Evolutionary conservation across 2,888 invertebrate species (phyloP), one percentile per base, ranked within the genome.

Genomic region (Lissocephala sabroskyi): DNA sequence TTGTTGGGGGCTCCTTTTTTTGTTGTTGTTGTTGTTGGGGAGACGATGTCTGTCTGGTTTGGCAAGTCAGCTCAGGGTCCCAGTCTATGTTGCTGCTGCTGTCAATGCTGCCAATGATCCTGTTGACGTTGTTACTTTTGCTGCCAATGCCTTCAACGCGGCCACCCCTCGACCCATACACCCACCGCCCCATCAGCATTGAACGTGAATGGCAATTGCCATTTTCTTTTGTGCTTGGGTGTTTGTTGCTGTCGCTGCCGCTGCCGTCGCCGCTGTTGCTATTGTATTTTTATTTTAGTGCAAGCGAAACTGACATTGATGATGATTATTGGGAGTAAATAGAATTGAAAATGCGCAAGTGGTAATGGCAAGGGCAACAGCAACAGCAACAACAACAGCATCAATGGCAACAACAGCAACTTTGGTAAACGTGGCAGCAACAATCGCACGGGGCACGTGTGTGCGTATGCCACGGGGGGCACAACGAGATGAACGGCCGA

Each of bases 261-360:
- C 37, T 51, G 45, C 36, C 32, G 41, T 55, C 49, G 45, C 41
- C 49, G 59, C 48, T 58, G 41, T 56, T 62, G 54, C 53, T 66
- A 56, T 42, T 46, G 16, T 33, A 28, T 59, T 65, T 70, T 62
- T 61, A 52, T 63, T 60, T 75, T 65, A 65, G 74, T 74, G 70
- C 62, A 52, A 65, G 68, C 61, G 74, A 65, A 71, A 65, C 76
- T 76, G 80, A 77, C 79, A 79, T 80, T 80, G 80, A 80, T 80
- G 79, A 80, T 79, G 79, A 80, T 79, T 79, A 79, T 76, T 74
- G 78, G 76, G 65, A 74, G 80, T 70, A 80, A 78, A 79, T 74
- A 78, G 79, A 79, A 79, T 75, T 65, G 76, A 71, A 80, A 78
- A 61, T 64, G 71, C 62, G 45, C 45, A 45, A 48, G 44, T 54